These are phyloP conservation scores for Argopecten irradians DNA, from an alignment of 1,140 invertebrate genomes.

Conservation along the genomic window DNA sequence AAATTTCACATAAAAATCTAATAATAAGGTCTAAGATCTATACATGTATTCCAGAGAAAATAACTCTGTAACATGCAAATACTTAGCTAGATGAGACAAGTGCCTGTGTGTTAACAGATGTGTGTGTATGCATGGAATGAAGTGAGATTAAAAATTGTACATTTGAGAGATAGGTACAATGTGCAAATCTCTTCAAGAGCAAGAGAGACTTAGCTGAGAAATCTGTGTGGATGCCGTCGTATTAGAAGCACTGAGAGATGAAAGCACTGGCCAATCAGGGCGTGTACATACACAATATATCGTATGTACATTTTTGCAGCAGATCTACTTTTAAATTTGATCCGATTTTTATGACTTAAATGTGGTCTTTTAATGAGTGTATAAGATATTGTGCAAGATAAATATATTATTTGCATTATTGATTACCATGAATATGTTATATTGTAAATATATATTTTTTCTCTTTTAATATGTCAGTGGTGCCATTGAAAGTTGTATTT, in stretches of 20 bases:
- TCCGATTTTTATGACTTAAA: constrained; percentile 22
- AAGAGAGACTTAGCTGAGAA: no score
- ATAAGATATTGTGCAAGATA: constrained; percentile 18
- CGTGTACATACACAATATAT: not conserved
- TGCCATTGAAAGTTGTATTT: constrained; percentile 22
- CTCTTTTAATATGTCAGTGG: constrained; percentile 17
- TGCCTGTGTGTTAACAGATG: no score
- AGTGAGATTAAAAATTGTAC: no score
- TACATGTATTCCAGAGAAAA: no score
- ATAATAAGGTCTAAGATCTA: no score
- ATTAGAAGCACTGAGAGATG: not conserved
- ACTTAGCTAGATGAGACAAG: no score
- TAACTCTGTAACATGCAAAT: no score
- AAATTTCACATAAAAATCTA: no score
- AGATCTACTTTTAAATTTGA: not conserved
- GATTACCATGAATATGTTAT: constrained; percentile 4
- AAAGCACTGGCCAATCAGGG: constrained; percentile 8
- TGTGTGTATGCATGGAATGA: no score
- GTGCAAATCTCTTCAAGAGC: no score
- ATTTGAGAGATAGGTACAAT: no score
- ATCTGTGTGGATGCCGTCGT: not conserved
- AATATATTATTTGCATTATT: constrained; percentile 1
- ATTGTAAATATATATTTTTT: constrained; percentile 24
- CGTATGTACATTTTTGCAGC: constrained; percentile 17
- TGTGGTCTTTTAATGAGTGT: not conserved